Percentiles rank a stretch among this genome's conserved stretches.
These are phyloP conservation scores for Drosophila multiciliata DNA, from an alignment of 2,888 invertebrate genomes.

Conservation along the genomic window DNA sequence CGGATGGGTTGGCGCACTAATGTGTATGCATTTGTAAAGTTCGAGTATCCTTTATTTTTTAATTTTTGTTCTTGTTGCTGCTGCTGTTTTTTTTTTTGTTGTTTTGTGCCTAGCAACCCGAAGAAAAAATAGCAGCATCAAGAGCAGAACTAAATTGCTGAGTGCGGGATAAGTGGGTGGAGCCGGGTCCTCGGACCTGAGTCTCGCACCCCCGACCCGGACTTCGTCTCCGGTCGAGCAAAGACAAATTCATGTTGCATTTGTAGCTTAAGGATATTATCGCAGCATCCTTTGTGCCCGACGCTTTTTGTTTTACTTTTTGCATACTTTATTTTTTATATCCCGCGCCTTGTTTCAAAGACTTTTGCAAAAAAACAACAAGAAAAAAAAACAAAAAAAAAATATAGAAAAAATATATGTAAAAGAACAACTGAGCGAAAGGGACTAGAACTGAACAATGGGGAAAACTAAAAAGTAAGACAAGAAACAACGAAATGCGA, in stretches of 20 bases:
- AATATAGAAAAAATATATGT: background rate
- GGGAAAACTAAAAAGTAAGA: conserved; percentile 33
- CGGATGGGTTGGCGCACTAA: conserved; percentile 59
- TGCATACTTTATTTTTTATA: conserved; percentile 65
- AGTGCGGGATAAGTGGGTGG: conserved; percentile 41
- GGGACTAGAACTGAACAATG: conserved; percentile 3
- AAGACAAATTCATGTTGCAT: conserved; percentile 80
- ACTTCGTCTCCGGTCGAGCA: conserved; percentile 45
- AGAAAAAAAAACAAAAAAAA: conserved; percentile 12
- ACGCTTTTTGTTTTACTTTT: conserved; percentile 68
- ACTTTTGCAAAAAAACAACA: conserved; percentile 30
- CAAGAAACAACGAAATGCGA: conserved; percentile 13
- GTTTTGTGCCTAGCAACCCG: conserved; percentile 55
- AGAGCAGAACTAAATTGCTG: conserved; percentile 48
- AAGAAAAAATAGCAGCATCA: conserved; percentile 54
- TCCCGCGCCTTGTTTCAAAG: conserved; percentile 61
- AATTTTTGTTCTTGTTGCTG: conserved; percentile 20
- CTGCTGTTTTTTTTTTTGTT: conserved; percentile 1
- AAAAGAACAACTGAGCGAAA: background rate
- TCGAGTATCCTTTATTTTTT: conserved; percentile 71
- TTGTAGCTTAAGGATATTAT: conserved; percentile 81
- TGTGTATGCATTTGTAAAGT: conserved; percentile 82
- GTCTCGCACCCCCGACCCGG: conserved; percentile 1
- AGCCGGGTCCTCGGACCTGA: conserved; percentile 17
- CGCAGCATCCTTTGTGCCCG: conserved; percentile 74